These are phyloP conservation scores for Corythornis cristatus DNA, from an alignment of 2,113 vertebrate genomes.

Conservation along the genomic window DNA sequence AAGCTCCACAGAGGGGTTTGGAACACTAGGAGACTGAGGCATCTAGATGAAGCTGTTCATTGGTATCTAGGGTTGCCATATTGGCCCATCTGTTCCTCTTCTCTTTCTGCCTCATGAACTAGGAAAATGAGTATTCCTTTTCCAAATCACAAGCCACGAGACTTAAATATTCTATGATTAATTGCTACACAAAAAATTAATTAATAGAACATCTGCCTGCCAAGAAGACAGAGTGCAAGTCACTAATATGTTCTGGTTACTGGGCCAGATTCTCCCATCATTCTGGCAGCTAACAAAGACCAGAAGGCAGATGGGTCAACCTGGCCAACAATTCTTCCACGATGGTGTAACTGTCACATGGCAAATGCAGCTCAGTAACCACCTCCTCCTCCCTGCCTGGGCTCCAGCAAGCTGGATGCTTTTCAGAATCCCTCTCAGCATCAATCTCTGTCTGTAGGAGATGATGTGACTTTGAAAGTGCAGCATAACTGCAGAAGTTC, in stretches of 20 bases:
- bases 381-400: background rate
- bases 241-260: background rate
- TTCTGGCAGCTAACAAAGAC: conserved; percentile 26
- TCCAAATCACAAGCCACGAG: conserved; percentile 30
- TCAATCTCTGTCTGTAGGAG: background rate
- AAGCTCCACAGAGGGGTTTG: background rate
- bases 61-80: background rate
- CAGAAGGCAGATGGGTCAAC: conserved; percentile 49
- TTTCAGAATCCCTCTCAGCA: background rate
- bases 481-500: background rate
- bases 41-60: background rate
- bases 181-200: conserved; percentile 50
- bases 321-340: background rate
- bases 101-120: conserved; percentile 56
- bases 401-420: background rate
- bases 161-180: conserved; percentile 49
- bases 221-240: conserved; percentile 34
- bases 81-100: conserved; percentile 35
- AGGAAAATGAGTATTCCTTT: conserved; percentile 41
- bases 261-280: background rate
- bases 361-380: background rate
- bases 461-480: background rate
- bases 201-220: conserved; percentile 63
- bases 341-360: background rate
- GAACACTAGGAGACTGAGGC: background rate